phyloP scores from a whole-genome alignment of 2,113 vertebrate species.

The Rhynchopsitta pachyrhyncha region DNA sequence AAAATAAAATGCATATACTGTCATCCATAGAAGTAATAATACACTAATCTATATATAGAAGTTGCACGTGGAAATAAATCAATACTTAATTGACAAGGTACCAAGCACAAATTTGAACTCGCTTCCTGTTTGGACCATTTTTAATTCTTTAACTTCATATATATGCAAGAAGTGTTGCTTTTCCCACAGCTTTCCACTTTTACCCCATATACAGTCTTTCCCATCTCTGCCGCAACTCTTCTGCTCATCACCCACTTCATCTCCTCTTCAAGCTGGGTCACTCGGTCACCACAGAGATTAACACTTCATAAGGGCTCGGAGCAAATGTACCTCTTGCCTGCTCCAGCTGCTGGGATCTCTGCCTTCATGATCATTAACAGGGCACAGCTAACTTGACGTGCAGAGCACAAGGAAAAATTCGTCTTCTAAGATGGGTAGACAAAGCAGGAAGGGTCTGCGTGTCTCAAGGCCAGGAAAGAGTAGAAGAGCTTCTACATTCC shows the following conservation, averaged over 20 bases:
- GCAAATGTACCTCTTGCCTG: neutral
- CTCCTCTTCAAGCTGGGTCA: neutral
- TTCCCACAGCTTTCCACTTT: neutral
- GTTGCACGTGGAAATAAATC: neutral
- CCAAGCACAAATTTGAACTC: neutral
- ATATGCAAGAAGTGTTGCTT: neutral
- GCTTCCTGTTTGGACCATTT: neutral
- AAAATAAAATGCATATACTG: neutral
- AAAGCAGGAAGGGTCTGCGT: neutral
- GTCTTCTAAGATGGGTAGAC: neutral
- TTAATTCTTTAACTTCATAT: neutral
- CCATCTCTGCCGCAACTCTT: neutral
- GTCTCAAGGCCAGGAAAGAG: neutral
- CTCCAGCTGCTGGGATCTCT: neutral
- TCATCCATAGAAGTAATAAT: neutral
- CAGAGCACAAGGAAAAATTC: neutral
- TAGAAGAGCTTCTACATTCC: neutral
- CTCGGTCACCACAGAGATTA: neutral
- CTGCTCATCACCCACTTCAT: fast-evolving
- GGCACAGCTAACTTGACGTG: neutral
- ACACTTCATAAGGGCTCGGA: neutral
- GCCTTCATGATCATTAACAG: neutral
- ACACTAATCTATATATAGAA: neutral
- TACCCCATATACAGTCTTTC: neutral
- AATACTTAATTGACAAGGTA: neutral